Base-by-base conservation (phyloP, 2,113 vertebrate genomes). In the Podarcis cretensis region DNA sequence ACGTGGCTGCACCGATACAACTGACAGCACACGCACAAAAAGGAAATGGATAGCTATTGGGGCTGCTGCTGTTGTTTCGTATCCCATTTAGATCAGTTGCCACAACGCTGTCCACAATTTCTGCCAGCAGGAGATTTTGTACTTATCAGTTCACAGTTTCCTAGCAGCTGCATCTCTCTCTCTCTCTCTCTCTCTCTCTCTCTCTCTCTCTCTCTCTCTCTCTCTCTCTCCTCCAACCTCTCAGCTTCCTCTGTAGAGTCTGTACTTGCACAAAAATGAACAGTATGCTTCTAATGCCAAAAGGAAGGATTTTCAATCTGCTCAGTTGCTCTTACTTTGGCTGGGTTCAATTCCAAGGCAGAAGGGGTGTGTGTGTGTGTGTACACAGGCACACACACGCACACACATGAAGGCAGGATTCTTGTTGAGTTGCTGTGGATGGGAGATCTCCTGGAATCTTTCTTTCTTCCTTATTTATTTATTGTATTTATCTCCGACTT, bases 101-200 rank as follows among this genome's bases (percentile, higher is more conserved):
- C 30, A 18, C 77, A 32, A 83, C 5, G 13, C 59, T 81, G 18
- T 20, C 65, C 87, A 90, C 78, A 87, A 85, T 85, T 85, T 68
- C 32, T 40, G 86, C 32, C 84, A 85, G 37, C 74, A 90, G 81
- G 14, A 89, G 73, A 91, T 57, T 90, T 69, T 81, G 78, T 48
- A 83, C 13, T 85, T 40, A 82, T 0, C 0, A 68, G 74, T 43
- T 81, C 48, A 14, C 21, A 48, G 71, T 81, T 90, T 40, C 75
- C 75, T 66, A 90, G 89, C 74, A 85, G 69, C 35, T n/a, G 27
- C 18, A 37, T 84, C 21, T 48, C 82, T 82, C 73, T 83, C 86
- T 18, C 82, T 48, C 66, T 0, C 48, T 48, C 48, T 48, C 82
- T 35, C 35, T 35, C 35, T 35, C 35, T 35, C 35, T 82, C 73